Conservation (phyloP, 1,140 invertebrate species). For the Proales similis region DNA sequence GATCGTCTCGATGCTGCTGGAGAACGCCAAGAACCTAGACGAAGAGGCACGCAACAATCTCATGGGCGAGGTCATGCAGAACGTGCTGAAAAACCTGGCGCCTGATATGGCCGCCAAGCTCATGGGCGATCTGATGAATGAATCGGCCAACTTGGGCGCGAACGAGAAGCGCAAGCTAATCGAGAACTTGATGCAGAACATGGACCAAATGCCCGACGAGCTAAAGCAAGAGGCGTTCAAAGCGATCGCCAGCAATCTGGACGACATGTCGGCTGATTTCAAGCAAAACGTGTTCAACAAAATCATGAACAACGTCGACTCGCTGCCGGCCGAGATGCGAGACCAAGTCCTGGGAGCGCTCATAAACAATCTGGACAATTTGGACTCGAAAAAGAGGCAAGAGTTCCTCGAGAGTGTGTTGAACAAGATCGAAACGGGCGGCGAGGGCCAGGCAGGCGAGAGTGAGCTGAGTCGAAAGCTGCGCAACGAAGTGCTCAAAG, state of each 20-base stretch:
- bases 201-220: constrained; percentile 16
- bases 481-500: constrained; percentile 16
- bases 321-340: constrained; percentile 1
- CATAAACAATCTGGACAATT: constrained; percentile 26
- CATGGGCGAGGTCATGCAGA: constrained; percentile 13
- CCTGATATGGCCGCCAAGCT: constrained; percentile 12
- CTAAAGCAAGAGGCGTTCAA: constrained; percentile 16
- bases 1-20: constrained; percentile 19
- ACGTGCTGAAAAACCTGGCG: constrained; percentile 6
- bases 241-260: constrained; percentile 15
- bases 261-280: constrained; percentile 23
- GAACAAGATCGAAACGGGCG: constrained; percentile 7
- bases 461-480: constrained; percentile 14
- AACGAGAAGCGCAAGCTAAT: constrained; percentile 26
- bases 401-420: constrained; percentile 6
- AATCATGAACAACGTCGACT: constrained; percentile 28
- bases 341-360: constrained; percentile 10
- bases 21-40: constrained; percentile 32
- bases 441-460: too few relatives aligned
- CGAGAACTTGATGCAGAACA: constrained; percentile 19
- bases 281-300: constrained; percentile 33
- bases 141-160: neutral
- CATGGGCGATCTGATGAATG: constrained; percentile 26
- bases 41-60: constrained; percentile 30
- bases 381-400: constrained; percentile 8